A percentile compares a stretch with the other conserved stretches of the same genome.
Conservation (phyloP, 1,140 invertebrate species). For the Nomia melanderi region DNA sequence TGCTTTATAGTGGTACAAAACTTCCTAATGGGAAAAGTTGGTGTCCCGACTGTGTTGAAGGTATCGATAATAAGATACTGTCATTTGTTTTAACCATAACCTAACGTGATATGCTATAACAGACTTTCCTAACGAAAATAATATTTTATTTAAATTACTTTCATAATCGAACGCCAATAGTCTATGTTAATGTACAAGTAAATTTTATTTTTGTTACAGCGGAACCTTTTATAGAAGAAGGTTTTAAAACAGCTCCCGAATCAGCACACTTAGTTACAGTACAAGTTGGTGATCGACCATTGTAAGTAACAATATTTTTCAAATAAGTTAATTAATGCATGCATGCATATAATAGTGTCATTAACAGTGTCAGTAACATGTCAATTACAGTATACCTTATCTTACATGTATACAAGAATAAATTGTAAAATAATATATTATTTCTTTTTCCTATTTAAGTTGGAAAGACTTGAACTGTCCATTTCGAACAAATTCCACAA, state of each 20-base stretch:
- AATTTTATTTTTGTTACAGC: constrained; percentile 76
- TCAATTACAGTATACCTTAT: too few relatives aligned
- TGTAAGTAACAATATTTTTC: constrained; percentile 79
- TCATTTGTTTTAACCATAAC: constrained; percentile 42
- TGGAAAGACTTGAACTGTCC: constrained; percentile 89
- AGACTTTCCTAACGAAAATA: background rate
- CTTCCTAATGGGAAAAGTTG: constrained; percentile 85
- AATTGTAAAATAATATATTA: background rate
- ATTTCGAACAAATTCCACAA: constrained; percentile 86
- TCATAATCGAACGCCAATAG: background rate
- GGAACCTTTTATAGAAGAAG: constrained; percentile 84
- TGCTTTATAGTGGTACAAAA: constrained; percentile 86
- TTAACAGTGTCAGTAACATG: too few relatives aligned
- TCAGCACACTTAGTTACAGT: constrained; percentile 85
- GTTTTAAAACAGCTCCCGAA: constrained; percentile 81
- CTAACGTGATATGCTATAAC: constrained; percentile 8
- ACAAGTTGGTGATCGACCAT: constrained; percentile 85
- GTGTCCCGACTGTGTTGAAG: constrained; percentile 89
- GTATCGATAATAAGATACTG: constrained; percentile 71
- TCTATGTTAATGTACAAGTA: background rate
- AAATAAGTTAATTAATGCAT: background rate
- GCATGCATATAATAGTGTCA: too few relatives aligned
- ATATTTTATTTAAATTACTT: background rate
- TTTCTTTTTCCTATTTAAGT: constrained; percentile 75
- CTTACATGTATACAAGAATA: too few relatives aligned